Percentiles rank a stretch among this genome's conserved stretches.
Evolutionary conservation across 2,113 vertebrate species (phyloP).

Genomic region (Austrofundulus limnaeus): DNA sequence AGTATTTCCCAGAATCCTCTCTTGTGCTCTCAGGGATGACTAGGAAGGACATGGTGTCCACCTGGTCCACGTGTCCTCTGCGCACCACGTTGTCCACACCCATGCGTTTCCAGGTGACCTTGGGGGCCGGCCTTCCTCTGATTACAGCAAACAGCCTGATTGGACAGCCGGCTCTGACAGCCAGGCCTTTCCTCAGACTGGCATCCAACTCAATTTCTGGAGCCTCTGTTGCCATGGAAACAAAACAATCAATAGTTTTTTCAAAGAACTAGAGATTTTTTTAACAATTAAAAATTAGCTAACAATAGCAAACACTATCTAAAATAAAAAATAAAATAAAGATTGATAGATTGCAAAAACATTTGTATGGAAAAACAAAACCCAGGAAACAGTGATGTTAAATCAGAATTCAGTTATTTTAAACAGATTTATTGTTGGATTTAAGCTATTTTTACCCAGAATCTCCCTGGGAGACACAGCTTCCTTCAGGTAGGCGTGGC

Average conservation of each 20-base stretch:
- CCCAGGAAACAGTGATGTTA: too few species aligned
- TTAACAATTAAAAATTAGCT: too few species aligned
- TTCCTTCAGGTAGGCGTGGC: slow-evolving; percentile 93
- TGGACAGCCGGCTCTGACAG: slow-evolving; percentile 94
- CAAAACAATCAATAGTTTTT: neutral
- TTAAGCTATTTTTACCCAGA: slow-evolving; percentile 80
- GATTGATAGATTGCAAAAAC: too few species aligned
- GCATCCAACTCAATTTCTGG: slow-evolving; percentile 98
- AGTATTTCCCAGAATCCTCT: slow-evolving; percentile 97
- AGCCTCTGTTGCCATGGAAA: slow-evolving; percentile 81
- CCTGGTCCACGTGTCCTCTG: slow-evolving; percentile 92
- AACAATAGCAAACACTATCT: too few species aligned
- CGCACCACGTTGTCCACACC: slow-evolving; percentile 94
- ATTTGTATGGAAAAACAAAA: too few species aligned
- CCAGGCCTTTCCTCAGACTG: slow-evolving; percentile 92
- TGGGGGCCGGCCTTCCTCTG: slow-evolving; percentile 93
- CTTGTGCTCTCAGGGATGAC: slow-evolving; percentile 95
- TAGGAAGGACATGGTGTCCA: slow-evolving; percentile 97
- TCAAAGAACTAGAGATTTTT: neutral
- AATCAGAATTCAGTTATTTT: too few species aligned
- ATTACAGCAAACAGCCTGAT: slow-evolving; percentile 94
- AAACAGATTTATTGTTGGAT: neutral
- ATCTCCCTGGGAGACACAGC: slow-evolving; percentile 93
- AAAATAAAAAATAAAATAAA: too few species aligned
- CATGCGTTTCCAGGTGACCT: slow-evolving; percentile 92